phyloP scores from a whole-genome alignment of 2,113 vertebrate genomes.

The Cochlearius cochlearius region DNA sequence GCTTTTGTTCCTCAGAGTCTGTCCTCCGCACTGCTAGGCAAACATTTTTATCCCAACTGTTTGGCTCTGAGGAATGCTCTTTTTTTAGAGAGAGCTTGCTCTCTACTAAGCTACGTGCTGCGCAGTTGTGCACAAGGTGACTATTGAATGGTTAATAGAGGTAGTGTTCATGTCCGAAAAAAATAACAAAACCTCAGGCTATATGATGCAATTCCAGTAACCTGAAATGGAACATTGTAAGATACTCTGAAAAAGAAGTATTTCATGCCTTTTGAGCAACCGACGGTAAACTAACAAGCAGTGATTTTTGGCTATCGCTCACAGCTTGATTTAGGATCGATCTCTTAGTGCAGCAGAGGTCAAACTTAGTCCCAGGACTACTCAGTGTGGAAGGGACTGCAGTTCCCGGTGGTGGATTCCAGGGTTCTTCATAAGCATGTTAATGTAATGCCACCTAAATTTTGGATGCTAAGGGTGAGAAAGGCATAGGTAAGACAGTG shows the following conservation, averaged over 20 bases:
- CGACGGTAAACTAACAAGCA: background rate
- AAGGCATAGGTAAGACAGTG: background rate
- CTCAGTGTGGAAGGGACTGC: background rate
- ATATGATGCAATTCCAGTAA: background rate
- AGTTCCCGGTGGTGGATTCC: background rate
- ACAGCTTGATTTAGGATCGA: background rate
- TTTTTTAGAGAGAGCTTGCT: background rate
- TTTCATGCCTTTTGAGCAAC: background rate
- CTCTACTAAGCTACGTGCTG: background rate
- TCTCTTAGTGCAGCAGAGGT: background rate
- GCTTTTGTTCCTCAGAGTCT: background rate
- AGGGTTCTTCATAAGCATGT: background rate
- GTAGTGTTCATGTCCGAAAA: background rate
- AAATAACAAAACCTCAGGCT: background rate
- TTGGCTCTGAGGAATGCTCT: background rate
- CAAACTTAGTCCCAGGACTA: background rate
- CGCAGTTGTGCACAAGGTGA: background rate
- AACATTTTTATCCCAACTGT: background rate
- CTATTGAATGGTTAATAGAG: background rate
- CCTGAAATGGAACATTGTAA: background rate
- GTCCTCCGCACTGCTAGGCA: background rate
- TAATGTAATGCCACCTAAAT: background rate
- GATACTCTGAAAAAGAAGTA: background rate
- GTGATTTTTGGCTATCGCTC: background rate
- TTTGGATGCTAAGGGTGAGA: background rate